A percentile compares a stretch with the other conserved stretches of the same genome.
These are phyloP conservation scores for Trichopoda pennipes DNA, from an alignment of 2,888 invertebrate species.

Conservation along the genomic window DNA sequence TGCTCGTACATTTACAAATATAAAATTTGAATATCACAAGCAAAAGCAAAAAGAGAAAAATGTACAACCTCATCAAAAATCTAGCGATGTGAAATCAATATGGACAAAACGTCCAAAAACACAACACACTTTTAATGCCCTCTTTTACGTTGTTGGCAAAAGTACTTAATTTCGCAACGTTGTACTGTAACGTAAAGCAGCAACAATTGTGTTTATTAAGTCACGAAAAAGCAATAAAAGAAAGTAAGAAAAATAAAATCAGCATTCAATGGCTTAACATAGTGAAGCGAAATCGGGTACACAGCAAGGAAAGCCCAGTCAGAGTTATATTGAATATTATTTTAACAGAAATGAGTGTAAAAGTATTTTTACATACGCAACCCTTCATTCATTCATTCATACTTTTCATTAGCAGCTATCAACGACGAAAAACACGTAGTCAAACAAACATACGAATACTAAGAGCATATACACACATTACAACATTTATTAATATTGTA, in stretches of 20 bases:
- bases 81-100: constrained; percentile 55
- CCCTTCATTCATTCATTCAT: constrained; percentile 71
- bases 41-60: constrained; percentile 1
- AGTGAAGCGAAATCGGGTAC: constrained; percentile 8
- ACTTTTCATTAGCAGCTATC: constrained; percentile 69
- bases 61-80: constrained; percentile 51
- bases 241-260: constrained; percentile 10
- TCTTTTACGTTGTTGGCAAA: constrained; percentile 48
- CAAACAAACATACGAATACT: constrained; percentile 27
- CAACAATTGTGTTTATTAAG: constrained; percentile 58
- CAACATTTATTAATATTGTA: neutral
- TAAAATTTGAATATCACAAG: neutral
- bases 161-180: constrained; percentile 1
- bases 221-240: constrained; percentile 14
- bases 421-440: constrained; percentile 63
- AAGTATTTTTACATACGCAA: constrained; percentile 51
- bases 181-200: constrained; percentile 3
- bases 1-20: neutral
- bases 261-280: constrained; percentile 45
- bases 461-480: neutral
- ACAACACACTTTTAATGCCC: constrained; percentile 20
- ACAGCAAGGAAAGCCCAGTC: constrained; percentile 1
- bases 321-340: neutral
- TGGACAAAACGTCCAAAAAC: constrained; percentile 38
- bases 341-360: neutral